A percentile compares a stretch with the other conserved stretches of the same genome.
Conservation (phyloP, 2,113 vertebrate genomes). For the Ibidorhyncha struthersii region DNA sequence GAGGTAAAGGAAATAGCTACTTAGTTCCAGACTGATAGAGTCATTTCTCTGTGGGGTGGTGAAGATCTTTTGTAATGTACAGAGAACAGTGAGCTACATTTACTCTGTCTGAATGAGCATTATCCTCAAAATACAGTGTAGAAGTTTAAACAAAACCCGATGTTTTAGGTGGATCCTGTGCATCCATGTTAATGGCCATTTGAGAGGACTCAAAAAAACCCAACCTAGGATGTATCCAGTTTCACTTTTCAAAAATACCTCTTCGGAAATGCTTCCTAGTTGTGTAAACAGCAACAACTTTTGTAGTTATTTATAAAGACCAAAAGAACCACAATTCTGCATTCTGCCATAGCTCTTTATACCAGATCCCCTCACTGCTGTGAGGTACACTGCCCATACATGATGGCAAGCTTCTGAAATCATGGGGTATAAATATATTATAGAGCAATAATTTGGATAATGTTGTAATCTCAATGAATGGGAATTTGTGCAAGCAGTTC, state of each 20-base stretch:
- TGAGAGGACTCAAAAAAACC: not conserved
- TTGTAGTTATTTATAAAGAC: not conserved
- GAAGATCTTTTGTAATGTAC: not conserved
- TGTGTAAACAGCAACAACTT: not conserved
- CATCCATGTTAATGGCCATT: not conserved
- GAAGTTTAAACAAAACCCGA: not conserved
- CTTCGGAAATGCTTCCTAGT: not conserved
- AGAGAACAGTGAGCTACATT: not conserved
- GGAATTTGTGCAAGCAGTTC: conserved; percentile 49
- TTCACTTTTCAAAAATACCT: not conserved
- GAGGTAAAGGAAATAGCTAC: not conserved
- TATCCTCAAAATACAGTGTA: not conserved
- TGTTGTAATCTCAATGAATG: conserved; percentile 18
- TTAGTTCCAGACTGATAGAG: not conserved
- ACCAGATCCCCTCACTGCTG: not conserved
- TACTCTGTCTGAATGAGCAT: not conserved
- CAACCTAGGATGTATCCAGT: not conserved
- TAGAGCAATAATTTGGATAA: conserved; percentile 17
- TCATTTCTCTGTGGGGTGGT: not conserved
- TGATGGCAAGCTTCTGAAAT: conserved; percentile 11
- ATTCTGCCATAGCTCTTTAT: not conserved
- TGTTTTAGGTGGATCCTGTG: not conserved
- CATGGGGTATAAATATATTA: not conserved
- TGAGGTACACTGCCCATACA: not conserved
- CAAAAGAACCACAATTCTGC: not conserved